These are phyloP conservation scores for Callosobruchus maculatus DNA, from an alignment of 2,888 invertebrate genomes.

Conservation along the genomic window DNA sequence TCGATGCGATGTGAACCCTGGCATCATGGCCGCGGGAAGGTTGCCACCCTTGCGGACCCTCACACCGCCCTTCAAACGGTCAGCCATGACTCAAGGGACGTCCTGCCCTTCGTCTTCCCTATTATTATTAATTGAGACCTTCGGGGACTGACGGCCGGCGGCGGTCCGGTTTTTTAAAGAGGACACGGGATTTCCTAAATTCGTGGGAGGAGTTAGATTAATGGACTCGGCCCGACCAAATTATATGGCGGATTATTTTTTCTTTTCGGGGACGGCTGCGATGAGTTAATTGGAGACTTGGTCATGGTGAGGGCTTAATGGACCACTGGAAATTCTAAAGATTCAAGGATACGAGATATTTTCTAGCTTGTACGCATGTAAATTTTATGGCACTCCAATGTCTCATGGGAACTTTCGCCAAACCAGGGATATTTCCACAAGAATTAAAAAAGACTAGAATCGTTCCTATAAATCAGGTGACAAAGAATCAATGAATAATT, in stretches of 20 bases:
- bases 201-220: not conserved
- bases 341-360: not conserved
- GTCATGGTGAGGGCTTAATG: not conserved
- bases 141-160: constrained; percentile 15
- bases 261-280: not conserved
- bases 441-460: too few relatives aligned
- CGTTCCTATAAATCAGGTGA: too few relatives aligned
- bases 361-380: not conserved
- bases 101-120: constrained; percentile 27
- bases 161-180: constrained; percentile 21
- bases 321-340: not conserved
- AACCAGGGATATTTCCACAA: too few relatives aligned
- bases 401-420: too few relatives aligned
- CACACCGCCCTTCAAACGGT: constrained; percentile 7
- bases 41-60: not conserved
- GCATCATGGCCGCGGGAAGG: not conserved
- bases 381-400: too few relatives aligned
- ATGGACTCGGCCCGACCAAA: not conserved
- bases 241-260: not conserved
- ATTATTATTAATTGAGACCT: constrained; percentile 39
- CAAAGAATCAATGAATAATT: too few relatives aligned
- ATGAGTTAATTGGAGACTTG: not conserved
- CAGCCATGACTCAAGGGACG: constrained; percentile 29
- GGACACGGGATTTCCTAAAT: not conserved
- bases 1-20: not conserved